Conservation (phyloP, 2,113 vertebrate genomes). For the Semicossyphus pulcher region DNA sequence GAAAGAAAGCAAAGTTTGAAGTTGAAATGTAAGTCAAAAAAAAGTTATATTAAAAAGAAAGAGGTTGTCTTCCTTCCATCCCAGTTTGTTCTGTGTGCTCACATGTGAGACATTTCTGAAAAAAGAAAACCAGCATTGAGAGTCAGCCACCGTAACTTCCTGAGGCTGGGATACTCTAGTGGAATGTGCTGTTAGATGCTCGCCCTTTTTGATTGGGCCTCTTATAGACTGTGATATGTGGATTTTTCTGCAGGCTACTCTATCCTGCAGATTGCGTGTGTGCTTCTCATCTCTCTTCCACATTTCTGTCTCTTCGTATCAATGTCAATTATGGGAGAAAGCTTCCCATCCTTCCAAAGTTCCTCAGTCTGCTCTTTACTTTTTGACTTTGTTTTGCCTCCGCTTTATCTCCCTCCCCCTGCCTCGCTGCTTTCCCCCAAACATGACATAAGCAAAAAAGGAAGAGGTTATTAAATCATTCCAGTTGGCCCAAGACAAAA, state of each 20-base stretch:
- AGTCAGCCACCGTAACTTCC: conserved; percentile 27
- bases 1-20: conserved; percentile 24
- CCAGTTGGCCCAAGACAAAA: conserved; percentile 61
- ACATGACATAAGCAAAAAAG: conserved; percentile 75
- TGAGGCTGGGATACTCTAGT: conserved; percentile 45
- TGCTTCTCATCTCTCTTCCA: conserved; percentile 47
- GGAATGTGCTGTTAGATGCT: conserved; percentile 55
- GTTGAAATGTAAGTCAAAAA: conserved; percentile 63
- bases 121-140: conserved; percentile 24
- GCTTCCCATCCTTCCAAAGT: conserved; percentile 39
- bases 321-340: conserved; percentile 49
- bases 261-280: conserved; percentile 51
- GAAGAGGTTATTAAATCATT: conserved; percentile 73
- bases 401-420: conserved; percentile 28
- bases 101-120: conserved; percentile 31
- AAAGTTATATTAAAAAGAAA: conserved; percentile 34
- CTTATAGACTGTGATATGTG: conserved; percentile 60
- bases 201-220: conserved; percentile 56
- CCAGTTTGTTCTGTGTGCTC: conserved; percentile 23
- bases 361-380: conserved; percentile 51
- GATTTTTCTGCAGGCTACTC: conserved; percentile 52
- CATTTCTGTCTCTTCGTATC: conserved; percentile 48
- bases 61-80: conserved; percentile 14
- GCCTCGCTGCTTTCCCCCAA: conserved; percentile 44
- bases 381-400: conserved; percentile 63